Evolutionary conservation across 2,888 invertebrate genomes (phyloP).

Genomic region (Cosmia pyralina): DNA sequence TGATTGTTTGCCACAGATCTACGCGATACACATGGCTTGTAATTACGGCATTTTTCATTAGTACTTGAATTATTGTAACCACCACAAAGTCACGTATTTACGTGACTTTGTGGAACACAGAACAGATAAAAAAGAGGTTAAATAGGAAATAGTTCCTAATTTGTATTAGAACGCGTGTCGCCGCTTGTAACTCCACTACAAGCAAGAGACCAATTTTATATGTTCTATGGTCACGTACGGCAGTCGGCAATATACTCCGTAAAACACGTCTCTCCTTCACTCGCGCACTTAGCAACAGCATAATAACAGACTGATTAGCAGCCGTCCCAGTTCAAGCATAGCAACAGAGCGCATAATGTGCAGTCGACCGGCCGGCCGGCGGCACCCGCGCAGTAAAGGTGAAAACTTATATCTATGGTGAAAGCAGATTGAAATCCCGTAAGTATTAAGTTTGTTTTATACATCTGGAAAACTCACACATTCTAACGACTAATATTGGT

Average conservation of each 20-base stretch:
- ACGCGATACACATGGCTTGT: no score
- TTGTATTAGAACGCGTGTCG: no score
- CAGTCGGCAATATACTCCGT: background rate
- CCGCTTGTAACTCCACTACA: no score
- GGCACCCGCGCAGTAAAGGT: conserved; percentile 19
- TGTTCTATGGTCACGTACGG: conserved; percentile 14
- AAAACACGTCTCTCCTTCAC: background rate
- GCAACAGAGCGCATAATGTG: conserved; percentile 30
- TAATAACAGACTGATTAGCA: conserved; percentile 28
- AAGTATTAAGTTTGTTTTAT: background rate
- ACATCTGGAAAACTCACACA: conserved; percentile 2
- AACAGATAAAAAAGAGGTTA: no score
- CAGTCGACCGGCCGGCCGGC: conserved; percentile 1
- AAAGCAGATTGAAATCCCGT: background rate
- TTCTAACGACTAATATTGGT: background rate
- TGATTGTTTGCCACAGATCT: no score
- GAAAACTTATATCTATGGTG: no score
- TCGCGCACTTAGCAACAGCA: conserved; percentile 25
- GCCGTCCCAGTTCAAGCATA: conserved; percentile 28
- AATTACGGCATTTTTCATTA: no score
- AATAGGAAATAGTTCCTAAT: no score
- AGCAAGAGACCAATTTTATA: no score
- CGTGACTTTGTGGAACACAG: no score
- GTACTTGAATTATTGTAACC: background rate
- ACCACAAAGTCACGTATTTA: background rate